Conservation (phyloP, 2,888 invertebrate species). For the Caenorhabditis wallacei region DNA sequence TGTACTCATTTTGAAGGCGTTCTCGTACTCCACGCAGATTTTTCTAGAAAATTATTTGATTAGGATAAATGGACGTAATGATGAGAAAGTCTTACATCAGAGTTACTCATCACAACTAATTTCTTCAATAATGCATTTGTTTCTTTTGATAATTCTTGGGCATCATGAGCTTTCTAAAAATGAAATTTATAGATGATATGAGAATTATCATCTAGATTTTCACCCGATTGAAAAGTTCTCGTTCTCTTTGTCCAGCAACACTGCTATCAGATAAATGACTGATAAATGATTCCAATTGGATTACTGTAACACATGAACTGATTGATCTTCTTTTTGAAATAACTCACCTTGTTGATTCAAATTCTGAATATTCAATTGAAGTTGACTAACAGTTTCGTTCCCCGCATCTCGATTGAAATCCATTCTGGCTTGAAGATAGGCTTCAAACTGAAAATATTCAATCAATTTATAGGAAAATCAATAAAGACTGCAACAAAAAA, state of each 20-base stretch:
- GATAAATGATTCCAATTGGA: slow-evolving; percentile 68
- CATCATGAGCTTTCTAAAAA: slow-evolving; percentile 73
- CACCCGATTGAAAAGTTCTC: slow-evolving; percentile 73
- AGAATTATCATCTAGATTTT: background rate
- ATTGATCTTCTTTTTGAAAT: background rate
- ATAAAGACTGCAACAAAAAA: slow-evolving; percentile 19
- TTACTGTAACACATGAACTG: slow-evolving; percentile 24
- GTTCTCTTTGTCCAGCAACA: slow-evolving; percentile 66
- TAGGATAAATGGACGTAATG: background rate
- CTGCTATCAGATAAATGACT: slow-evolving; percentile 67
- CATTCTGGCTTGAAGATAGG: slow-evolving; percentile 61
- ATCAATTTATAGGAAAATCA: background rate
- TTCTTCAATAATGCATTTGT: slow-evolving; percentile 78
- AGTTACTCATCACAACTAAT: slow-evolving; percentile 74
- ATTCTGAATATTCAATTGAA: slow-evolving; percentile 72
- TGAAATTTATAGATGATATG: background rate
- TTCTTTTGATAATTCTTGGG: slow-evolving; percentile 76
- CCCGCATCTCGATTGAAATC: slow-evolving; percentile 74
- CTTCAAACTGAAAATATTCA: slow-evolving; percentile 54
- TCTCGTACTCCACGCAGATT: slow-evolving; percentile 76
- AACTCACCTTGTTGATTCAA: slow-evolving; percentile 71
- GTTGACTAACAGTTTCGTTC: slow-evolving; percentile 64
- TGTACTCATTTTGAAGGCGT: slow-evolving; percentile 80
- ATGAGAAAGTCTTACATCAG: slow-evolving; percentile 68
- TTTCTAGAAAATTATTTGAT: slow-evolving; percentile 67